A percentile compares a stretch with the other conserved stretches of the same genome.
These are phyloP conservation scores for Ahaetulla prasina DNA, from an alignment of 2,113 vertebrate genomes.

Conservation along the genomic window DNA sequence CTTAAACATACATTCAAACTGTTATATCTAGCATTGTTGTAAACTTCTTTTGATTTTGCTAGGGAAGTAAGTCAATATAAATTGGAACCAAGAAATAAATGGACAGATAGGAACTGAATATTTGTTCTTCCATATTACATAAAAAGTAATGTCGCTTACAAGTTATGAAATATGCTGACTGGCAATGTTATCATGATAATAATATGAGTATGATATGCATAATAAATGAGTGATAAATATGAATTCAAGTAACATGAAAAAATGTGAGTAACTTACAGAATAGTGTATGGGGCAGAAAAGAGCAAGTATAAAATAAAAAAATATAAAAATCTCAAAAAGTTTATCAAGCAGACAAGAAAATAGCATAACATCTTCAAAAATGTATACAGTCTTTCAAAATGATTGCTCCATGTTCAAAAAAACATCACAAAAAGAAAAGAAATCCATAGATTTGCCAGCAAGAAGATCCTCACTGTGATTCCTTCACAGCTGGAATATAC, in stretches of 20 bases:
- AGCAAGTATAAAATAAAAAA: not conserved
- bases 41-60: not conserved
- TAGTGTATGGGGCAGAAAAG: not conserved
- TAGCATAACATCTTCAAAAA: not conserved
- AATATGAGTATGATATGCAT: not conserved
- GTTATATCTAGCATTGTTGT: not conserved
- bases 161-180: not conserved
- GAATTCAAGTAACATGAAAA: not conserved
- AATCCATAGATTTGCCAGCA: not conserved
- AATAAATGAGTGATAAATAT: not conserved
- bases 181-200: not conserved
- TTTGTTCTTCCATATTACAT: not conserved
- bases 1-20: not conserved
- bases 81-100: not conserved
- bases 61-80: not conserved
- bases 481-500: not conserved
- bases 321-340: not conserved
- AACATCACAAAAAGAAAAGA: not conserved
- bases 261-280: not conserved
- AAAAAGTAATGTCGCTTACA: not conserved
- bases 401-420: not conserved
- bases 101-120: not conserved
- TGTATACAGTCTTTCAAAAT: not conserved
- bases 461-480: not conserved
- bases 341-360: not conserved